phyloP scores from a whole-genome alignment of 2,113 vertebrate species.

The Gasterosteus aculeatus region DNA sequence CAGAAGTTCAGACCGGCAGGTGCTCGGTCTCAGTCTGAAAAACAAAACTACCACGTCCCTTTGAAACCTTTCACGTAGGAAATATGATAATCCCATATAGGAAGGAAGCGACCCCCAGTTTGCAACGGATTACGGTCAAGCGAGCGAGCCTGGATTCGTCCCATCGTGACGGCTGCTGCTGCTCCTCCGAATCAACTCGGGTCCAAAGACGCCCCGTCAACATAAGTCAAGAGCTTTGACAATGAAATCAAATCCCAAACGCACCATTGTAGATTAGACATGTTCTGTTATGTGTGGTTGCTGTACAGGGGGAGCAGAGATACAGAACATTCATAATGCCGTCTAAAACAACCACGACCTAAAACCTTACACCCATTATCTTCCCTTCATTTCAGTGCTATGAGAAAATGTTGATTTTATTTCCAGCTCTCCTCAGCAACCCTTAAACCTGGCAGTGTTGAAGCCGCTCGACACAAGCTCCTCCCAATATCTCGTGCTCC shows the following conservation, averaged over 20 bases:
- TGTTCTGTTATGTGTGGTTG: conserved; percentile 6
- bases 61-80: conserved; percentile 30
- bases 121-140: conserved; percentile 1
- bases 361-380: background rate
- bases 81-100: conserved; percentile 9
- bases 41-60: conserved; percentile 4
- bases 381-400: background rate
- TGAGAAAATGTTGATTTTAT: conserved; percentile 1
- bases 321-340: conserved; percentile 8
- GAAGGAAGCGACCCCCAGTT: background rate
- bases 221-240: background rate
- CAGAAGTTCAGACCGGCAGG: conserved; percentile 44
- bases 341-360: background rate
- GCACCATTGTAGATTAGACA: conserved; percentile 12
- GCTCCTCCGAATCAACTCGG: background rate
- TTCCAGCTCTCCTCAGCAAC: background rate
- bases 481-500: background rate
- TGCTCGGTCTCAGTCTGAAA: conserved; percentile 22
- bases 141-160: background rate
- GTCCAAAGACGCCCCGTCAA: background rate
- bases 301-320: background rate
- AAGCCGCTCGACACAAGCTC: conserved; percentile 6
- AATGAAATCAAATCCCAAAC: conserved; percentile 17
- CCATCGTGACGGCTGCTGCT: background rate
- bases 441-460: conserved; percentile 37